A percentile compares a stretch with the other conserved stretches of the same genome.
Conservation (phyloP, 37 sponge, comb jelly and placozoan species). For the Diacarnus erythraeanus region DNA sequence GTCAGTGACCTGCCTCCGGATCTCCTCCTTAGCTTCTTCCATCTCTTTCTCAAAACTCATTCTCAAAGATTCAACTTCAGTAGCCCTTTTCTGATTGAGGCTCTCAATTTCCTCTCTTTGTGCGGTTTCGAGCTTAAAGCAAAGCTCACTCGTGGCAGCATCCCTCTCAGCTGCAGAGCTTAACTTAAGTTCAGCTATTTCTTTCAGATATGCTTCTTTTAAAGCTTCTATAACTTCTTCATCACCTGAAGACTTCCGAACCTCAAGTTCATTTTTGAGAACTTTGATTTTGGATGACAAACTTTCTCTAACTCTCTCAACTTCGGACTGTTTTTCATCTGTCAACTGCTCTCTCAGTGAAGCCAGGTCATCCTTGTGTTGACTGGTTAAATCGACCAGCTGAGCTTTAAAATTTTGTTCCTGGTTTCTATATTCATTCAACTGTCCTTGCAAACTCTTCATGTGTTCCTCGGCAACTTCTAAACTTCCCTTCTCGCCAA, state of each 20-base stretch:
- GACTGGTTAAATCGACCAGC: slow-evolving; percentile 13
- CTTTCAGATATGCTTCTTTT: slow-evolving; percentile 10
- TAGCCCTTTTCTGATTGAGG: slow-evolving; percentile 26
- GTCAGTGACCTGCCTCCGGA: background rate
- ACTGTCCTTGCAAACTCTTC: slow-evolving; percentile 46
- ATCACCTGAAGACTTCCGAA: background rate
- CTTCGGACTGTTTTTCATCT: slow-evolving; percentile 7
- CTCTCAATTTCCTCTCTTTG: slow-evolving; percentile 13
- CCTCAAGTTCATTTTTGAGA: slow-evolving; percentile 30
- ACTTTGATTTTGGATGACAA: slow-evolving; percentile 18
- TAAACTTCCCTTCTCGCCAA: slow-evolving; percentile 36
- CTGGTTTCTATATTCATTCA: slow-evolving; percentile 50
- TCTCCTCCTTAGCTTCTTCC: background rate
- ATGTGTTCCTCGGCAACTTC: slow-evolving; percentile 61
- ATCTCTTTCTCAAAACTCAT: slow-evolving; percentile 9
- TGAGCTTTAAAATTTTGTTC: slow-evolving; percentile 27
- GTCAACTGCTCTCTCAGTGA: slow-evolving; percentile 7
- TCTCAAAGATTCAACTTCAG: background rate
- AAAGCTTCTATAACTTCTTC: background rate
- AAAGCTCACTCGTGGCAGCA: background rate
- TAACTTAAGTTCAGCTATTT: slow-evolving; percentile 3
- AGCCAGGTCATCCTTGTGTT: slow-evolving; percentile 30
- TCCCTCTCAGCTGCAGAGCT: background rate
- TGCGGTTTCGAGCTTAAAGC: background rate
- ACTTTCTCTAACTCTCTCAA: background rate